Evolutionary conservation across 37 sponge, comb jelly and placozoan species (phyloP), one percentile per base, ranked within the genome.

Genomic region (Hexactinellida sp.): DNA sequence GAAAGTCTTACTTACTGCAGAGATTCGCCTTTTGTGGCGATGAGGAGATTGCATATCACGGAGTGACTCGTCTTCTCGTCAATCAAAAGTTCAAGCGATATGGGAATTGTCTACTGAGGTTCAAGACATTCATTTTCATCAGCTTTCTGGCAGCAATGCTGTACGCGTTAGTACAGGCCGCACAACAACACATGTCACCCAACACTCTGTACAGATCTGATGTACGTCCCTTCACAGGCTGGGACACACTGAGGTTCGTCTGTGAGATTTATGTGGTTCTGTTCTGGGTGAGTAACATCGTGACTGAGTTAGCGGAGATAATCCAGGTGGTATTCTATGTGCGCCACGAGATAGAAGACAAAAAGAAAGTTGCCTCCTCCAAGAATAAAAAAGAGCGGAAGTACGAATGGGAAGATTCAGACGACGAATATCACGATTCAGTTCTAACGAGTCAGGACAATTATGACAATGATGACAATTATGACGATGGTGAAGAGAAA

Each of bases 51-150:
- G 76, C 76, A 32, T 63, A 25, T n/a, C 76, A 63, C 30, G 76
- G 76, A 21, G 76, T 63, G 25, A 63, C 76, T 63, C 21, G 76
- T 10, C 76, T 63, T 7, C 76, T 63, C 32, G 76, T 63, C 32
- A 63, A 63, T 63, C 76, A 63, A 28, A 63, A 63, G 30, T 63
- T 63, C 76, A 23, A 63, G 13, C 76, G 76, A n/a, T 63, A 63
- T n/a, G 76, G 76, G 34, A 63, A 63, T 28, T 63, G 3, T 28
- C 34, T 63, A 28, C 34, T 63, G 28, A 21, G 76, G 76, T 63
- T 63, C 76, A 63, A 63, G 34, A 63, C 76, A 63, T n/a, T 63
- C 5, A 63, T 63, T 25, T 63, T 63, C 30, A 63, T 63, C 76
- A 63, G 76, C 13, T 63, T 63, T 23, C 13, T 63, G 34, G 76